Evolutionary conservation across 2,797 vertebrate genomes (phyloP).

Genomic region (Siniperca obscura): DNA sequence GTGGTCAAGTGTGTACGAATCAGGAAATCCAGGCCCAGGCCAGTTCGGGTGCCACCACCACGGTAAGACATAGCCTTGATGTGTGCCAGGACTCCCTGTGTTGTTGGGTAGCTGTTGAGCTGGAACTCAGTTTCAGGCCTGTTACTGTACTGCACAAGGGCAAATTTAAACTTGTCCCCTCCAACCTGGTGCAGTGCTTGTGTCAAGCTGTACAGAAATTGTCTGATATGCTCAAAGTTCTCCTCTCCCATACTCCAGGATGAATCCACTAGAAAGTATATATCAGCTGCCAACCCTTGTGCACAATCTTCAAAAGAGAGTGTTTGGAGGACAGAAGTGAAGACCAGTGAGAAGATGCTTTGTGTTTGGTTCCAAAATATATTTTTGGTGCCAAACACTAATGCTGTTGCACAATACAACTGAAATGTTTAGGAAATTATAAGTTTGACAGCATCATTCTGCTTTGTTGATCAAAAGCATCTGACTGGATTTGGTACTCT

Average conservation of each 20-base stretch:
- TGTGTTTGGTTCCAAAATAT: conserved; percentile 33
- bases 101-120: conserved; percentile 87
- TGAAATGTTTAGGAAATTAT: conserved; percentile 6
- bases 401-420: conserved; percentile 20
- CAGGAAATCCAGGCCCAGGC: conserved; percentile 89
- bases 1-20: conserved; percentile 85
- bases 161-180: conserved; percentile 86
- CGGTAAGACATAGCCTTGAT: conserved; percentile 86
- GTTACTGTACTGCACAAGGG: conserved; percentile 88
- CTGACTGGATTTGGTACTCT: conserved; percentile 5
- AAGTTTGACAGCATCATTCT: conserved; percentile 16
- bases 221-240: conserved; percentile 90
- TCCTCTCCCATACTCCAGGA: conserved; percentile 90
- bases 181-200: conserved; percentile 86
- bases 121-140: conserved; percentile 88
- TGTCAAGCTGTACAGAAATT: conserved; percentile 90
- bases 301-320: conserved; percentile 89
- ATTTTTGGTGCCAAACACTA: conserved; percentile 29
- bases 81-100: conserved; percentile 86
- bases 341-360: conserved; percentile 66
- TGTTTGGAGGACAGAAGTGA: conserved; percentile 78
- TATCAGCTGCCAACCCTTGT: conserved; percentile 88
- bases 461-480: conserved; percentile 24
- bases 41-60: conserved; percentile 86
- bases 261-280: conserved; percentile 96